phyloP scores from a whole-genome alignment of 2,797 vertebrate genomes.

The Pipistrellus kuhlii region DNA sequence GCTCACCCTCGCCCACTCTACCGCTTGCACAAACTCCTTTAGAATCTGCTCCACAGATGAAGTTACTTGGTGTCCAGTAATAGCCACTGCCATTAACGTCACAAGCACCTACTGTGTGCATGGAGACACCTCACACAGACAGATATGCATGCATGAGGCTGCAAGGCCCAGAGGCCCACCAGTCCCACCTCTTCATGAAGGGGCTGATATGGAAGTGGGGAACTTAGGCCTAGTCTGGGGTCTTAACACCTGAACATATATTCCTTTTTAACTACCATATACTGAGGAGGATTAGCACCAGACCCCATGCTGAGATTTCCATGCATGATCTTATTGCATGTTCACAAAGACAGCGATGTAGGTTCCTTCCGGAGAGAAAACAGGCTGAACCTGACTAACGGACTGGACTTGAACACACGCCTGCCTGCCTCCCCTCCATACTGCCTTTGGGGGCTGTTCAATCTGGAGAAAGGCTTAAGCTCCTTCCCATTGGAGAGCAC shows the following conservation, averaged over 20 bases:
- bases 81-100: not conserved
- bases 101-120: not conserved
- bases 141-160: no score
- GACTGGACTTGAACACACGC: not conserved
- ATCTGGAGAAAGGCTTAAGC: not conserved
- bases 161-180: not conserved
- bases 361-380: not conserved
- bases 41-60: not conserved
- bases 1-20: rapidly evolving
- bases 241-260: not conserved
- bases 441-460: not conserved
- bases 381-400: not conserved
- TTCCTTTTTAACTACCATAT: not conserved
- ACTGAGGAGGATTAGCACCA: not conserved
- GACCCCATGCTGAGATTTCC: not conserved
- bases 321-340: not conserved
- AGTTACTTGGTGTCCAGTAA: not conserved
- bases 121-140: not conserved
- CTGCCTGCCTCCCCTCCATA: no score
- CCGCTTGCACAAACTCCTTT: not conserved
- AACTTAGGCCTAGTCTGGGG: not conserved
- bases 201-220: not conserved
- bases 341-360: not conserved
- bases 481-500: not conserved
- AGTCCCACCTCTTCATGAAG: not conserved